Base-by-base conservation (phyloP, 2,888 invertebrate genomes). In the Strigamia transsilvanica region DNA sequence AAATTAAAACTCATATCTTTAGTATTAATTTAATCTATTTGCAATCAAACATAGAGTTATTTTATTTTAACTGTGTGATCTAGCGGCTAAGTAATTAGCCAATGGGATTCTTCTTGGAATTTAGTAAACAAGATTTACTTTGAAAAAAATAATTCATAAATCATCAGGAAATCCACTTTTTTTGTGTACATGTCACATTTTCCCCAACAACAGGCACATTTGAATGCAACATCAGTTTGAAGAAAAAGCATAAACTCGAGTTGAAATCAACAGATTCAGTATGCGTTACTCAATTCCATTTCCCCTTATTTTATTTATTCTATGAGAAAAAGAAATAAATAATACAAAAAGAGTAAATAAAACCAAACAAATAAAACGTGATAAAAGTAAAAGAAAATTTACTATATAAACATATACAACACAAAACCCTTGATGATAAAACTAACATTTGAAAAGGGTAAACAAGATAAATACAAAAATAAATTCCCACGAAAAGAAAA, bases 191-290 rank as follows among this genome's bases (percentile, higher is more conserved):
- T 46, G 46, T 10, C 46, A 46, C 46, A n/a, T 46, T 46, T 46
- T 46, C n/a, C 46, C 46, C 46, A 46, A 13, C 46, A 46, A 46
- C 46, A 46, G n/a, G n/a, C 46, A n/a, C 46, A 42, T 46, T 46
- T 46, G 46, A 46, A 46, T 46, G 46, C 46, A 13, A 46, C 46
- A 13, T 46, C 46, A 46, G 46, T 46, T 46, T 46, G 46, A 46
- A 46, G 46, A 46, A 46, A 46, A 46, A n/a, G n/a, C 46, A 46
- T 46, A 46, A 46, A 46, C 46, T 46, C n/a, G 46, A 46, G 46
- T 46, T 46, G 46, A 46, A n/a, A 13, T 46, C 46, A 13, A 46
- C 46, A 46, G 12, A 46, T 46, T n/a, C 46, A n/a, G 15, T 46
- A 46, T n/a, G n/a, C 46, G 46, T 46, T 46, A 46, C 46, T 46